phyloP scores from a whole-genome alignment of 2,797 vertebrate species.

The Gadopsis bispinosus region DNA sequence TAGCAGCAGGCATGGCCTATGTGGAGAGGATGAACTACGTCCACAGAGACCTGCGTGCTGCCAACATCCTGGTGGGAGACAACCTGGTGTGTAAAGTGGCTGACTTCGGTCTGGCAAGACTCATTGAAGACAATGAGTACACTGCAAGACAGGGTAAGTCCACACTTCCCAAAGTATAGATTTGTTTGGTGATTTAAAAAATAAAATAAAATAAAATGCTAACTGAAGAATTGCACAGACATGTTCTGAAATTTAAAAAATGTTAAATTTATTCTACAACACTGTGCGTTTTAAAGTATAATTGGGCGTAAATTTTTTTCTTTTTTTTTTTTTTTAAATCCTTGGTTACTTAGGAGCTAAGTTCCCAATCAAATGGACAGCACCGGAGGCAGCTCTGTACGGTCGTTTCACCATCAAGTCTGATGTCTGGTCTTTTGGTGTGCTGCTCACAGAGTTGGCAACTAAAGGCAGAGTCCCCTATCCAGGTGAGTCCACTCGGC shows the following conservation, averaged over 20 bases:
- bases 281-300: neutral
- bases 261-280: neutral
- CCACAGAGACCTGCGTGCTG: slow-evolving; percentile 94
- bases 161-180: neutral
- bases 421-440: slow-evolving; percentile 97
- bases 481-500: slow-evolving; percentile 85
- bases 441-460: slow-evolving; percentile 94
- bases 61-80: slow-evolving; percentile 97
- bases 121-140: slow-evolving; percentile 98
- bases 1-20: slow-evolving; percentile 96
- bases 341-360: slow-evolving; percentile 89
- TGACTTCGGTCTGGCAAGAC: slow-evolving; percentile 94
- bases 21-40: slow-evolving; percentile 99
- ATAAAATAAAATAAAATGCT: neutral
- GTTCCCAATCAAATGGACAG: slow-evolving; percentile 98
- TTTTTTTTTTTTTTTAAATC: neutral
- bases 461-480: slow-evolving; percentile 98
- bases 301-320: neutral
- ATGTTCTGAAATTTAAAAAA: neutral
- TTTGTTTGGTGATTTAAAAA: neutral
- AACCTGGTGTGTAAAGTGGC: slow-evolving; percentile 96
- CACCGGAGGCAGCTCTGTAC: slow-evolving; percentile 94
- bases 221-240: neutral
- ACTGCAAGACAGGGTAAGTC: slow-evolving; percentile 93
- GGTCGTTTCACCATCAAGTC: slow-evolving; percentile 99